phyloP scores from a whole-genome alignment of 2,797 vertebrate genomes.

The Benthosema pterotum region DNA sequence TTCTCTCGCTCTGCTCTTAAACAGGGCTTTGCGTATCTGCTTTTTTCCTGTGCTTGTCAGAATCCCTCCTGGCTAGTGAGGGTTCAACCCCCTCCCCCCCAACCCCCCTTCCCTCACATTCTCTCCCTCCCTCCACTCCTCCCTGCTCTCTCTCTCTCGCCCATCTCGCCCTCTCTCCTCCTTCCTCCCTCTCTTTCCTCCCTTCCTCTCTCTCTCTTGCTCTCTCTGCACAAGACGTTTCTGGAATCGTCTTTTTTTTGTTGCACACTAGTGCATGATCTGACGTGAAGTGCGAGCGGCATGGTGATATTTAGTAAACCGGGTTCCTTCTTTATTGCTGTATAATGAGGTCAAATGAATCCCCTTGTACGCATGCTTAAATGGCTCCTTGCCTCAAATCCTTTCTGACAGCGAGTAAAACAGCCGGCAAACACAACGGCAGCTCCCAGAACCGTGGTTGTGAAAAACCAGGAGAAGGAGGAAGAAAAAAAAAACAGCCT shows the following conservation, averaged over 20 bases:
- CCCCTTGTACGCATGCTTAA: conserved; percentile 96
- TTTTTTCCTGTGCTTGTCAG: conserved; percentile 90
- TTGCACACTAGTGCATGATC: conserved; percentile 90
- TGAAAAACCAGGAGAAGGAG: conserved; percentile 42
- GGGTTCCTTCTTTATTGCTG: conserved; percentile 98
- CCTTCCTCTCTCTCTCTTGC: conserved; percentile 63
- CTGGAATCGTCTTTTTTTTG: conserved; percentile 91
- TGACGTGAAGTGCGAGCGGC: conserved; percentile 91
- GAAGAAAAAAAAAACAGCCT: conserved; percentile 10
- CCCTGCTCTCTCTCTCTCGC: conserved; percentile 52
- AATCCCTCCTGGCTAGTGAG: conserved; percentile 97
- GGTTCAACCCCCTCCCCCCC: conserved; percentile 79
- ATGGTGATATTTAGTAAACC: conserved; percentile 99
- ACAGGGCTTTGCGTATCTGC: conserved; percentile 91
- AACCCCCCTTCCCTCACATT: conserved; percentile 70
- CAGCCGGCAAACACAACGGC: conserved; percentile 91
- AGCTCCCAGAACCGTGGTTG: conserved; percentile 85
- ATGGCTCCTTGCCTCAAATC: conserved; percentile 93
- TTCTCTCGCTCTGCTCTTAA: conserved; percentile 97
- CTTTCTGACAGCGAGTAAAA: conserved; percentile 97
- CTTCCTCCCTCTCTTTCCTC: conserved; percentile 73
- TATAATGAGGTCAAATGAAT: conserved; percentile 99
- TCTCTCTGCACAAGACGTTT: conserved; percentile 83
- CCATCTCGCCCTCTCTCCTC: conserved; percentile 47
- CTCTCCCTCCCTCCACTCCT: conserved; percentile 72